phyloP scores from a whole-genome alignment of 2,113 vertebrate genomes.

The Aptenodytes patagonicus region DNA sequence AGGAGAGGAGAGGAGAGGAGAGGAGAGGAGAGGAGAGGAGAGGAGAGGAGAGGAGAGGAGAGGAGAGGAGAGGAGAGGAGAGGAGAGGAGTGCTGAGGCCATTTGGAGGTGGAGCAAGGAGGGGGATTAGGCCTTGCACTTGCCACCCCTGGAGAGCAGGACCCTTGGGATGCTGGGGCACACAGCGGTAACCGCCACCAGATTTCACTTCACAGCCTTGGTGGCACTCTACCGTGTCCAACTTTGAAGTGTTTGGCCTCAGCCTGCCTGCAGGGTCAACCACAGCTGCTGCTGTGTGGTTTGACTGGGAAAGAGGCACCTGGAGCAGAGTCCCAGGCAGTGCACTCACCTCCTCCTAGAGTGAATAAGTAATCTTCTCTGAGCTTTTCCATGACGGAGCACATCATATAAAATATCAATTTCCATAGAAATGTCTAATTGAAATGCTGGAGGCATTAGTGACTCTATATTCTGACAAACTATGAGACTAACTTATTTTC shows the following conservation, averaged over 20 bases:
- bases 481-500: neutral
- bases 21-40: no score
- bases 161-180: neutral
- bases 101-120: neutral
- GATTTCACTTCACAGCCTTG: neutral
- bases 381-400: neutral
- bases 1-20: neutral
- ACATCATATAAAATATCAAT: neutral
- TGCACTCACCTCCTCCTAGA: neutral
- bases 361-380: neutral
- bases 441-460: neutral
- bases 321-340: neutral
- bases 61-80: neutral
- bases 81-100: no score
- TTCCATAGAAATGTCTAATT: neutral
- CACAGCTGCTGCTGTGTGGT: fast-evolving
- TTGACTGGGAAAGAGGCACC: neutral
- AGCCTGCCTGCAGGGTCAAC: neutral
- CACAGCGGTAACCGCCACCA: fast-evolving
- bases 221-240: fast-evolving
- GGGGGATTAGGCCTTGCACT: no score
- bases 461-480: neutral
- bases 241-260: neutral
- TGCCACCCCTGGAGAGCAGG: neutral
- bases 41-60: no score